Base-by-base conservation (phyloP, 2,113 vertebrate genomes). In the Oryzias curvinotus region DNA sequence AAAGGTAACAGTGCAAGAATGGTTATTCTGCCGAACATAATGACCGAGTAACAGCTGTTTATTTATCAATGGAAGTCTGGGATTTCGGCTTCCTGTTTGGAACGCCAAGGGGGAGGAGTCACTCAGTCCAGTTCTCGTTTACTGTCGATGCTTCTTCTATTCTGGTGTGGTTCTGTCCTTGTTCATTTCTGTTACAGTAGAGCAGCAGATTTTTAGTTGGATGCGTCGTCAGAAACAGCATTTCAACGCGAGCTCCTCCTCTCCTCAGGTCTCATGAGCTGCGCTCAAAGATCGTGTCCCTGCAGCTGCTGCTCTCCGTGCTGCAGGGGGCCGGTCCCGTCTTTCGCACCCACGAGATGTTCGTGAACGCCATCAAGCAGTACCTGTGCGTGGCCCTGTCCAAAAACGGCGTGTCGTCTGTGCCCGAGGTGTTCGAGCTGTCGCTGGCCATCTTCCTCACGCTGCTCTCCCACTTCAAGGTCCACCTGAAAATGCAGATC, bases 401-500 rank as follows among this genome's bases (percentile, higher is more conserved):
- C 64, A 99, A 98, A 81, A 99, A 99, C 0, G 96, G 97, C 14
- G 96, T 98, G 44, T 99, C 96, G 28, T 97, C 96, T 14, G 96
- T 99, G 87, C 97, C 97, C 52, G 96, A 98, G 82, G 96, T 98
- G 14, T 98, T 99, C 50, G 96, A 98, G 74, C 95, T 99, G n/a
- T 99, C 96, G 2, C 91, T 99, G 41, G 96, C 97, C 80, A 99
- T 99, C 87, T 99, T 98, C 77, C 95, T 99, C 73, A 98, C 95
- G 0, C 81, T 99, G 75, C 95, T 98, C 26, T 99, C 96, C 0
- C 96, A 98, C 86, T 99, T 99, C 80, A 99, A 99, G 84, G 95
- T 95, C 57, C 96, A 99, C 84, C 91, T 98, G 75, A 99, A 99
- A 91, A 99, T 98, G 97, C 97, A 99, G 78, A 98, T 99, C 57